A percentile compares a stretch with the other conserved stretches of the same genome.
Evolutionary conservation across 2,113 vertebrate species (phyloP).

Genomic region (Speoplatyrhinus poulsoni): DNA sequence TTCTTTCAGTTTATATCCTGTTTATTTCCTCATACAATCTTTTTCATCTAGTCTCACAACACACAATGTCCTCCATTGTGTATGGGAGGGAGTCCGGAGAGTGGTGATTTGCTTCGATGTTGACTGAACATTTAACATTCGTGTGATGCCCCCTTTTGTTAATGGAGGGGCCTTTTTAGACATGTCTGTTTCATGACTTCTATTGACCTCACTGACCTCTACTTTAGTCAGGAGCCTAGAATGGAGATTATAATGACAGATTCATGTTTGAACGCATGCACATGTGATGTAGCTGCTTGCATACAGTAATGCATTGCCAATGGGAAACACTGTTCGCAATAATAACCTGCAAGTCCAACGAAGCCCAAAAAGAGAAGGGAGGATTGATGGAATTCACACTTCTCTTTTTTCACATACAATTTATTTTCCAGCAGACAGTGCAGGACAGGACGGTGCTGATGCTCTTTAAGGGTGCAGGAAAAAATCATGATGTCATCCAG

Average conservation of each 20-base stretch:
- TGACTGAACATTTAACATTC: constrained; percentile 70
- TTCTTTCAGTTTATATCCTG: neutral
- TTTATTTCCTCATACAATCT: constrained; percentile 25
- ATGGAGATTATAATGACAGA: constrained; percentile 23
- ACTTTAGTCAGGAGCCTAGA: constrained; percentile 51
- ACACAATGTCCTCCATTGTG: constrained; percentile 32
- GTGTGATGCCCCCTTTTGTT: constrained; percentile 73
- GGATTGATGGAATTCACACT: too few relatives aligned
- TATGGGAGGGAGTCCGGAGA: constrained; percentile 9
- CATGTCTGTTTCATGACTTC: constrained; percentile 64
- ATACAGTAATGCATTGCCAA: too few relatives aligned
- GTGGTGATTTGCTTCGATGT: constrained; percentile 26
- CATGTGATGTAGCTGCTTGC: too few relatives aligned
- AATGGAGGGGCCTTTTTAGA: constrained; percentile 60
- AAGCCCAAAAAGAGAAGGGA: too few relatives aligned
- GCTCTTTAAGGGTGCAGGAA: too few relatives aligned
- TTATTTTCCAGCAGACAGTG: too few relatives aligned
- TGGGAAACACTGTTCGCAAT: too few relatives aligned
- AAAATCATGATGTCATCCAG: too few relatives aligned
- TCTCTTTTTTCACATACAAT: too few relatives aligned
- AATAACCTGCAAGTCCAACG: too few relatives aligned
- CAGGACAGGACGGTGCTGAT: too few relatives aligned
- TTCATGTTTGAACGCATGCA: neutral
- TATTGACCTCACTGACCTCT: constrained; percentile 69
- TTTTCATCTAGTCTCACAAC: constrained; percentile 23